These are phyloP conservation scores for Chaitophorus viminalis DNA, from an alignment of 2,888 invertebrate species.

Conservation along the genomic window DNA sequence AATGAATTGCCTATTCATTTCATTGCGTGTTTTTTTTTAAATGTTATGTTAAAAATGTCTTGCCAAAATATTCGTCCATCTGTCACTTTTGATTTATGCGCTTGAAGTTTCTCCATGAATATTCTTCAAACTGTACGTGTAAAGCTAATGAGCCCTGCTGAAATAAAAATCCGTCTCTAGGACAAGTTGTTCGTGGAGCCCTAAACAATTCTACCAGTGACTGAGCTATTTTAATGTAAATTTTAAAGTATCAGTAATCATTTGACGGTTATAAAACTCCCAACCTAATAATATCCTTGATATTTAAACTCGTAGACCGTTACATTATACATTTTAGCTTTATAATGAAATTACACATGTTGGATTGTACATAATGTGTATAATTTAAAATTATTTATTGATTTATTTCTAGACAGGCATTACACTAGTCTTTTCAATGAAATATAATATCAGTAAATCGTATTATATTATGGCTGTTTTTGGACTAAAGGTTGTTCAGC, in stretches of 20 bases:
- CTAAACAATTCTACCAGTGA: background rate
- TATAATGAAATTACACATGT: background rate
- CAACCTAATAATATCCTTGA: background rate
- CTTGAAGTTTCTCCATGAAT: constrained; percentile 23
- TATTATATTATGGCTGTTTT: background rate
- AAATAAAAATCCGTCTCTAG: background rate
- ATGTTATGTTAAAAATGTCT: constrained; percentile 26
- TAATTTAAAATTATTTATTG: constrained; percentile 5
- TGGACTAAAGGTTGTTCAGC: constrained; percentile 14
- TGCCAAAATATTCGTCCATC: constrained; percentile 35
- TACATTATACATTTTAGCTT: background rate
- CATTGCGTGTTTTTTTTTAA: background rate
- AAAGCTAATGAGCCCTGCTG: constrained; percentile 3
- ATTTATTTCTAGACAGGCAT: background rate
- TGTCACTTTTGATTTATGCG: constrained; percentile 42
- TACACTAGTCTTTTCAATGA: background rate
- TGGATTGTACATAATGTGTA: background rate
- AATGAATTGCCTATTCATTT: background rate
- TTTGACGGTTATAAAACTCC: background rate
- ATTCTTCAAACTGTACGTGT: background rate
- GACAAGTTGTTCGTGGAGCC: background rate
- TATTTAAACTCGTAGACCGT: background rate
- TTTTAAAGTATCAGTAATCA: background rate
- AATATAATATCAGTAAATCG: background rate
- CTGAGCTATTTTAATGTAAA: constrained; percentile 14